Evolutionary conservation across 2,888 invertebrate species (phyloP).

Genomic region (Carcina quercana): DNA sequence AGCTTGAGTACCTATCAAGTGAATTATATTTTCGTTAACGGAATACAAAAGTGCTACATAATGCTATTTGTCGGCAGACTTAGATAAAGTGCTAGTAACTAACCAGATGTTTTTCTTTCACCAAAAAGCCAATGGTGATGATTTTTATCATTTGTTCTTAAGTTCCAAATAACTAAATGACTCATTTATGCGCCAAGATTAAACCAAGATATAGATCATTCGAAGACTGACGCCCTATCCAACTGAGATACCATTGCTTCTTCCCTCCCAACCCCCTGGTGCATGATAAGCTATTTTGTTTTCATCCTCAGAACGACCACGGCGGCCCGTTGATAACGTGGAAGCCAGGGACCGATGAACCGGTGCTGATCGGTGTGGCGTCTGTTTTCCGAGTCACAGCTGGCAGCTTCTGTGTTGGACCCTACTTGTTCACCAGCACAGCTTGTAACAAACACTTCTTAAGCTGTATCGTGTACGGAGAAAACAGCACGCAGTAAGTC

Average conservation of each 20-base stretch:
- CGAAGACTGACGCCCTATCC: not conserved
- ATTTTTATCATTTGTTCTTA: too few species aligned
- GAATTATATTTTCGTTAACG: too few species aligned
- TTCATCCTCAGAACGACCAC: constrained; percentile 48
- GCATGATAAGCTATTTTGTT: too few species aligned
- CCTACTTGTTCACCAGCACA: constrained; percentile 42
- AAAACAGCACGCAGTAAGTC: not conserved
- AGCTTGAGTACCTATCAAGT: too few species aligned
- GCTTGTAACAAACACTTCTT: constrained; percentile 34
- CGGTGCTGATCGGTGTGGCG: constrained; percentile 38
- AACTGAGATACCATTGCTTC: too few species aligned
- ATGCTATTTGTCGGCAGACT: too few species aligned
- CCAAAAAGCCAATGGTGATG: too few species aligned
- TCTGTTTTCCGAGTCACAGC: constrained; percentile 35
- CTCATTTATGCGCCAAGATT: not conserved
- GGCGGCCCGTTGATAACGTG: constrained; percentile 43
- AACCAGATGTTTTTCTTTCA: too few species aligned
- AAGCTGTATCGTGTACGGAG: constrained; percentile 28
- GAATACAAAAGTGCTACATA: too few species aligned
- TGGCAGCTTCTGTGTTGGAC: constrained; percentile 29
- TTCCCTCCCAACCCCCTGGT: too few species aligned
- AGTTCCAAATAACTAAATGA: not conserved
- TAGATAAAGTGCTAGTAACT: too few species aligned
- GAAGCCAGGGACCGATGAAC: constrained; percentile 27
- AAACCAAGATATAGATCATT: not conserved